phyloP scores from a whole-genome alignment of 92 coral and sea anemone species.

The Actinostola sp. region DNA sequence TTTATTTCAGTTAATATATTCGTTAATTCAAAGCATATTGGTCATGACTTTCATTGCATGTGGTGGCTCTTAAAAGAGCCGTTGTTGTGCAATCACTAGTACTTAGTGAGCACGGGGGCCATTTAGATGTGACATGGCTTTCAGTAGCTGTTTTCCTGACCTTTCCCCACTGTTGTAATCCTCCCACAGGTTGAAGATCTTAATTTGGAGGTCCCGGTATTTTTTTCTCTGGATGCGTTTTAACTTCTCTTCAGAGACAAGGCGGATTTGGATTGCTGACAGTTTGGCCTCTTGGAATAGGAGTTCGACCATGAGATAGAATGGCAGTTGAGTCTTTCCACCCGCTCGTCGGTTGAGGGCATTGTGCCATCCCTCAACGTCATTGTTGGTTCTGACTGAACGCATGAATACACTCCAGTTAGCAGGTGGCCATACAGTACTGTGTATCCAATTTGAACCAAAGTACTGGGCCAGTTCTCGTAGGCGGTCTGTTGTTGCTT shows the following conservation, averaged over 20 bases:
- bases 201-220: not conserved
- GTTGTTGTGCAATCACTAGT: too few relatives aligned
- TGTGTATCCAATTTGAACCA: not conserved
- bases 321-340: slow-evolving; percentile 1
- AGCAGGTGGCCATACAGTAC: not conserved
- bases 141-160: too few relatives aligned
- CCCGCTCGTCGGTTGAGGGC: too few relatives aligned
- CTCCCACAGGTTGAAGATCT: not conserved
- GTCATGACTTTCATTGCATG: too few relatives aligned
- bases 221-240: not conserved
- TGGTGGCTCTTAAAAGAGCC: too few relatives aligned
- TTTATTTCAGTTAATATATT: too few relatives aligned
- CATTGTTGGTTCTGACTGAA: not conserved
- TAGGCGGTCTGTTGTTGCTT: not conserved
- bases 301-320: not conserved
- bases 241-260: not conserved
- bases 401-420: slow-evolving; percentile 1
- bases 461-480: not conserved
- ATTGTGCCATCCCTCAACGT: slow-evolving; percentile 10
- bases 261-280: not conserved
- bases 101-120: too few relatives aligned
- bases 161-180: not conserved
- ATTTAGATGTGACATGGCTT: too few relatives aligned
- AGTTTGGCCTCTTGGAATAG: not conserved
- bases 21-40: too few relatives aligned